These are phyloP conservation scores for Bovichtus diacanthus DNA, from an alignment of 2,797 vertebrate species.

Conservation along the genomic window DNA sequence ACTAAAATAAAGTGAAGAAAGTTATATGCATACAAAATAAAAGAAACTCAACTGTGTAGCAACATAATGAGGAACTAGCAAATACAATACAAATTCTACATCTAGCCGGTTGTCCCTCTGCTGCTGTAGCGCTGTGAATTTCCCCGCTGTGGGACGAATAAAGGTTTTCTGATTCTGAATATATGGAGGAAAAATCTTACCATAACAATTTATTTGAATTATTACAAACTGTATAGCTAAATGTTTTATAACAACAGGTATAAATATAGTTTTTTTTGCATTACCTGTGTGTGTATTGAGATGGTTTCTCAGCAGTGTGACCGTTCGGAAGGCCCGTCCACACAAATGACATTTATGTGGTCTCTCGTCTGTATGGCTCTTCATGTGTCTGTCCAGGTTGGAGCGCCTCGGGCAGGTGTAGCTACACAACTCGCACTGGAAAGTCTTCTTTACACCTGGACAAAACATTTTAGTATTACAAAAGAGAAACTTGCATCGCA, in stretches of 20 bases:
- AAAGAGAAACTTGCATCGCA: too few species aligned
- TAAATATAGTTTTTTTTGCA: rapidly evolving
- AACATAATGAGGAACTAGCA: background rate
- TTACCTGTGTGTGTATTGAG: slow-evolving; percentile 94
- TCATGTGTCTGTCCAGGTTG: slow-evolving; percentile 97
- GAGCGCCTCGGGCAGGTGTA: slow-evolving; percentile 96
- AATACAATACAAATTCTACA: background rate
- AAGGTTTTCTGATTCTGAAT: too few species aligned
- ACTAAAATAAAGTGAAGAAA: background rate
- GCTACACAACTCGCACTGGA: slow-evolving; percentile 97
- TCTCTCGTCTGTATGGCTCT: slow-evolving; percentile 97
- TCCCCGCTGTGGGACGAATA: too few species aligned
- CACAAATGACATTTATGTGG: slow-evolving; percentile 98
- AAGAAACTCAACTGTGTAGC: background rate
- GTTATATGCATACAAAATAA: too few species aligned
- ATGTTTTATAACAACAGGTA: background rate
- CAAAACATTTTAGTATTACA: background rate
- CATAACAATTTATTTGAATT: background rate
- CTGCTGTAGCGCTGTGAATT: too few species aligned
- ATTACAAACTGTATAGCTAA: background rate
- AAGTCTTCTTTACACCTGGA: slow-evolving; percentile 96
- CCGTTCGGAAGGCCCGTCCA: slow-evolving; percentile 95
- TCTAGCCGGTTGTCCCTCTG: too few species aligned
- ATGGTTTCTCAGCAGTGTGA: slow-evolving; percentile 96
- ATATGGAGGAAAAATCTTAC: background rate